Base-by-base conservation (phyloP, 2,113 vertebrate genomes). In the Nestor notabilis region DNA sequence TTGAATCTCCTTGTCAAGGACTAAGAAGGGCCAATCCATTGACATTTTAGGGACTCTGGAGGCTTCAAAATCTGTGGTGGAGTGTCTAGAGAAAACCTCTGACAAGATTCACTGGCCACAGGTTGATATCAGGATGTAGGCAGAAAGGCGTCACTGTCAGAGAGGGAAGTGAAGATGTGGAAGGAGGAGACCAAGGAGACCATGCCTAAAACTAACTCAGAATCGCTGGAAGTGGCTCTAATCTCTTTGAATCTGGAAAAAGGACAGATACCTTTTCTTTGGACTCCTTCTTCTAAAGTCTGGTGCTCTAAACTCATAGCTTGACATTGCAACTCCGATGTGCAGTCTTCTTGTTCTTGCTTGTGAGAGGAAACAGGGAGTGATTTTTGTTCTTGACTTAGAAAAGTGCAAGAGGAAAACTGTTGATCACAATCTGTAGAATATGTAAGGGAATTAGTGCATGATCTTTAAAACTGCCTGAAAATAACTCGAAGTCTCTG, bases 401-500 rank as follows among this genome's bases (percentile, higher is more conserved):
- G 58, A 90, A 91, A 90, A 75, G 27, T 41, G 10, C 43, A 83
- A 41, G 53, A 72, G n/a, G 27, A 86, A 92, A 81, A 81, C 35
- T 64, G 79, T 92, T 69, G 14, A 83, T 91, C 33, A 35, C 20
- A 75, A 66, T 63, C 33, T 64, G 28, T 61, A 65, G 53, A 76
- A 72, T 41, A 72, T 46, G 4, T 65, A 74, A 76, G 28, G 31
- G 44, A 94, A 64, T 82, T 89, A 58, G 39, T 49, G 47, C 41
- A 52, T 41, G 10, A 91, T 96, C 58, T 88, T 94, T 85, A 61
- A 80, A 87, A 79, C 35, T n/a, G 61, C 37, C 65, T 94, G 95
- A 96, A 94, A 89, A 90, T 84, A 95, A 50, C 89, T 97, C 60
- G 15, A 44, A 91, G 52, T 47, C 83, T 91, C 47, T 96, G 49